phyloP scores from a whole-genome alignment of 2,888 invertebrate genomes.

The Cantharis nigra region DNA sequence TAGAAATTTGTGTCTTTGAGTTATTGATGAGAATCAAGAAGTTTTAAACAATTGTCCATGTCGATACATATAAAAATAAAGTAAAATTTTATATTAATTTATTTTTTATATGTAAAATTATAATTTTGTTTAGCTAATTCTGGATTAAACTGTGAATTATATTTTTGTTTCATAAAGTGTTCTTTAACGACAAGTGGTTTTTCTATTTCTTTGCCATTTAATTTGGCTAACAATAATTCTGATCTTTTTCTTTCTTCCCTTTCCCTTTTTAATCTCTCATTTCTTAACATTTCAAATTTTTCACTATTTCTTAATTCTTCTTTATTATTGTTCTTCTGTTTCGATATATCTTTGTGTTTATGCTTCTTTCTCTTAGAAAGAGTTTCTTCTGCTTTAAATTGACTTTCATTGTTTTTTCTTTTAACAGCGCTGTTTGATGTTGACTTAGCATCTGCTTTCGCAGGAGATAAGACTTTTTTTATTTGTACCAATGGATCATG shows the following conservation, averaged over 20 bases:
- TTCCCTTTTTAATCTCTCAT: conserved; percentile 82
- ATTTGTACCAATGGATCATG: conserved; percentile 78
- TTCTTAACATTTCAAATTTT: conserved; percentile 70
- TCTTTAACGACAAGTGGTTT: conserved; percentile 27
- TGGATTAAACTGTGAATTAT: conserved; percentile 97
- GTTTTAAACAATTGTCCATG: neutral
- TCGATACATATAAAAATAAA: neutral
- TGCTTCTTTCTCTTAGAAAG: conserved; percentile 33
- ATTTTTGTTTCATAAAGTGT: conserved; percentile 67
- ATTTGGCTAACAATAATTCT: conserved; percentile 71
- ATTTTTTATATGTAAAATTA: conserved; percentile 28
- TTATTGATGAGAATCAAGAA: too few species aligned
- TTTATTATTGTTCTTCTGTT: conserved; percentile 39
- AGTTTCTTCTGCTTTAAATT: neutral
- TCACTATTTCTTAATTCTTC: conserved; percentile 45
- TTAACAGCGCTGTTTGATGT: neutral
- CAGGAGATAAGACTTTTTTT: conserved; percentile 57
- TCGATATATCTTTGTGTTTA: conserved; percentile 27
- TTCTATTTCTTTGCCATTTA: conserved; percentile 60
- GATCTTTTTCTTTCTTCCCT: conserved; percentile 74
- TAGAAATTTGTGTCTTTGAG: neutral
- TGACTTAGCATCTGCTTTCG: neutral
- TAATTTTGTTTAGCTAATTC: conserved; percentile 83
- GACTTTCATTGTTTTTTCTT: neutral
- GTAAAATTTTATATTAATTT: neutral